Conservation (phyloP, 1,140 invertebrate genomes). For the Drosophila guanche region DNA sequence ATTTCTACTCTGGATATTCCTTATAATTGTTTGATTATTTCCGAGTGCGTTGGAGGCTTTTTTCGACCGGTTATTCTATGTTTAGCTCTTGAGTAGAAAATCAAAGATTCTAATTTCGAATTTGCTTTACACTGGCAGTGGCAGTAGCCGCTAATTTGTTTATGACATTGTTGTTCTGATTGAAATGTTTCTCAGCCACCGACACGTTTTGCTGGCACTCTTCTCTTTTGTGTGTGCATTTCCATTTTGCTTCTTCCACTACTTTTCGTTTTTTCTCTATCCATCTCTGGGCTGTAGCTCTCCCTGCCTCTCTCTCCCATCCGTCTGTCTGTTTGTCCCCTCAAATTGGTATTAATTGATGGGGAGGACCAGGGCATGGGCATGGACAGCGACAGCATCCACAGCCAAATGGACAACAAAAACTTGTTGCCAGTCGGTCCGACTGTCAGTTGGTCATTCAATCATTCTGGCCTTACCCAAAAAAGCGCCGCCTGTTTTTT, state of each 20-base stretch:
- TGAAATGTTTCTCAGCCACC: constrained; percentile 3
- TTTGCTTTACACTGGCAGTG: constrained; percentile 30
- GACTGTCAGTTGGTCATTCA: constrained; percentile 50
- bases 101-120: constrained; percentile 3
- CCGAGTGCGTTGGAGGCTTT: too few species aligned
- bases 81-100: constrained; percentile 5
- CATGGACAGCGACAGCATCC: constrained; percentile 14
- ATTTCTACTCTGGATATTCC: too few species aligned
- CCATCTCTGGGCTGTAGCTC: background rate
- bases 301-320: constrained; percentile 4
- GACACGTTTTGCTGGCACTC: background rate
- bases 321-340: constrained; percentile 11
- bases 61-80: constrained; percentile 11
- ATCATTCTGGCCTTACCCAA: constrained; percentile 42
- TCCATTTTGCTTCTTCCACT: background rate
- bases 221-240: constrained; percentile 15
- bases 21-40: too few species aligned
- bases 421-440: constrained; percentile 68
- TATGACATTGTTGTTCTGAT: constrained; percentile 32
- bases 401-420: constrained; percentile 3
- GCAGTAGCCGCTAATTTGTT: constrained; percentile 48
- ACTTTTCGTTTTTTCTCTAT: constrained; percentile 3
- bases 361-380: constrained; percentile 52
- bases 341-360: constrained; percentile 69
- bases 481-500: constrained; percentile 34